Evolutionary conservation across 2,888 invertebrate species (phyloP), one percentile per base, ranked within the genome.

Genomic region (Polydrusus pterygomalis): DNA sequence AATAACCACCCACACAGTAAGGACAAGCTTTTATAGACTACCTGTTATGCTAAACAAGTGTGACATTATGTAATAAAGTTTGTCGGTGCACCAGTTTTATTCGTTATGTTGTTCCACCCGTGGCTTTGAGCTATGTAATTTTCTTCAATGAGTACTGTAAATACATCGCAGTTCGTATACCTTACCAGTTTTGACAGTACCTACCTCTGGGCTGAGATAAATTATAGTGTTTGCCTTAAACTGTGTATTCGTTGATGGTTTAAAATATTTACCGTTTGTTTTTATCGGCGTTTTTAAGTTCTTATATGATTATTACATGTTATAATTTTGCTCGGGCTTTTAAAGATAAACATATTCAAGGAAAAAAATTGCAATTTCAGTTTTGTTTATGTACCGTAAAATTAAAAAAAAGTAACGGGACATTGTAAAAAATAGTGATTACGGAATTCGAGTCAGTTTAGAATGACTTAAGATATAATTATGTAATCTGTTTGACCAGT

Each of bases 121-220:
- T 69, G 58, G 40, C 69, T 58, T 58, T 38, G 69, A 43, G 58
- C 43, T 69, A 69, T 69, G 58, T 40, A 69, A 69, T 69, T 69
- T 69, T 34, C 20, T 56, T 58, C 47, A 47, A 47, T 64, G 45
- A 30, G 45, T 17, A 49, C 13, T 45, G 64, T 64, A 49, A 47
- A 47, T 45, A 47, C 11, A n/a, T 64, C 9, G 30, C 15, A 17
- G 77, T 68, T 63, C 47, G 63, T 25, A n/a, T 30, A 51, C n/a
- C 13, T n/a, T 49, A 51, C 51, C 18, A 18, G 51, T 51, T 20
- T 18, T 13, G 18, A 20, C 51, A 20, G 40, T 47, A 43, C 64
- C 43, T 43, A n/a, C 30, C 20, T 51, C 11, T 20, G 13, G 54
- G 54, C 51, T 20, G 20, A 20, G 20, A 10, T 25, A 25, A 54